Percentiles rank a stretch among this genome's conserved stretches.
These are phyloP conservation scores for Atrina japonica DNA, from an alignment of 2,888 invertebrate species.

Conservation along the genomic window DNA sequence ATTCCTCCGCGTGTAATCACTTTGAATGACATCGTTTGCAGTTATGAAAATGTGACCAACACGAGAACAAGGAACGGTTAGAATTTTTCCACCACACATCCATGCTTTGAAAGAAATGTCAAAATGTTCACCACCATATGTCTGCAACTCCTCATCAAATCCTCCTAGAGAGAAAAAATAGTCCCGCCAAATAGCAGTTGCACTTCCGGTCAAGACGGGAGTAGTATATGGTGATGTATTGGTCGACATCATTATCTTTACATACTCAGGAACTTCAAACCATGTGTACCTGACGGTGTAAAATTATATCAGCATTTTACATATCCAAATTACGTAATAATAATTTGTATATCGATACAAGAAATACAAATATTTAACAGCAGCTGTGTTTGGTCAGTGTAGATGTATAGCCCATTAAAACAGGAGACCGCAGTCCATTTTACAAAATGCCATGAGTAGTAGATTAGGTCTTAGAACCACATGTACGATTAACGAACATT, in stretches of 20 bases:
- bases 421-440: too few species aligned
- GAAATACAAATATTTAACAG: too few species aligned
- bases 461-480: too few species aligned
- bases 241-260: slow-evolving; percentile 18
- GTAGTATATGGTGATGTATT: slow-evolving; percentile 35
- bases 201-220: slow-evolving; percentile 87
- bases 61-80: slow-evolving; percentile 55
- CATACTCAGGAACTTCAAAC: slow-evolving; percentile 28
- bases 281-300: slow-evolving; percentile 42
- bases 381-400: too few species aligned
- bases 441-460: too few species aligned
- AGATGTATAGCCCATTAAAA: too few species aligned
- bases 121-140: slow-evolving; percentile 99
- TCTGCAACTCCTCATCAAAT: slow-evolving; percentile 98
- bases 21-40: slow-evolving; percentile 35
- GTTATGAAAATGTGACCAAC: slow-evolving; percentile 56
- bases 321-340: too few species aligned
- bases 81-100: slow-evolving; percentile 58
- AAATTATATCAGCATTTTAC: too few species aligned
- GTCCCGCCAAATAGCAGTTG: slow-evolving; percentile 94
- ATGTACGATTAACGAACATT: too few species aligned
- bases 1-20: slow-evolving; percentile 27
- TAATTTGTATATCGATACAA: too few species aligned
- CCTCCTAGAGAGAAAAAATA: slow-evolving; percentile 97
- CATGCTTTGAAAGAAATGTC: slow-evolving; percentile 93